Evolutionary conservation across 2,888 invertebrate genomes (phyloP).

Genomic region (Andrena haemorrhoa): DNA sequence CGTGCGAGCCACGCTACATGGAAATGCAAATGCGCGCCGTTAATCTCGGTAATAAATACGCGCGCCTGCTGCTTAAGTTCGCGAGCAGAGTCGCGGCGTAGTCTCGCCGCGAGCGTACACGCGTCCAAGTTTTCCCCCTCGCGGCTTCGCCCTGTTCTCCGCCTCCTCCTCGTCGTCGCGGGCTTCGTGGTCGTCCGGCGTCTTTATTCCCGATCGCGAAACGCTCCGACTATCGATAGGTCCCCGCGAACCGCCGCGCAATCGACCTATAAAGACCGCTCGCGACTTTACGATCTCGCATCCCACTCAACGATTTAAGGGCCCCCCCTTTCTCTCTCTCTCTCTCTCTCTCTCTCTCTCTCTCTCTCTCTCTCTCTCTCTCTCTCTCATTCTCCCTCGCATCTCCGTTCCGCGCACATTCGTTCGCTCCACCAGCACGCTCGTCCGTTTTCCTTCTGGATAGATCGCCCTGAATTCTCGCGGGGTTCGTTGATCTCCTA

Average conservation of each 20-base stretch:
- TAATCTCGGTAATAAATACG: conserved; percentile 71
- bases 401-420: not conserved
- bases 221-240: conserved; percentile 20
- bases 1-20: conserved; percentile 57
- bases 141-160: not conserved
- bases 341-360: not conserved
- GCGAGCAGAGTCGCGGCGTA: conserved; percentile 4
- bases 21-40: conserved; percentile 69
- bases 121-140: conserved; percentile 22
- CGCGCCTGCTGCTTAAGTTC: conserved; percentile 47
- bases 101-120: conserved; percentile 11
- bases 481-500: conserved; percentile 15
- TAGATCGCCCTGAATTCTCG: conserved; percentile 3
- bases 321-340: not conserved
- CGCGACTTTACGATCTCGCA: conserved; percentile 21
- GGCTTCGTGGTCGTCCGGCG: not conserved
- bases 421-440: not conserved
- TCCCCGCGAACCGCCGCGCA: not conserved
- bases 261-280: conserved; percentile 21
- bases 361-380: not conserved
- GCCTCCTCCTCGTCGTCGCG: not conserved
- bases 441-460: not conserved
- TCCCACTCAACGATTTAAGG: conserved; percentile 5
- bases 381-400: not conserved
- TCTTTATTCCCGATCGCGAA: conserved; percentile 49